Percentiles rank a stretch among this genome's conserved stretches.
phyloP scores from a whole-genome alignment of 2,888 invertebrate genomes.

The Cryptocephalus moraei region DNA sequence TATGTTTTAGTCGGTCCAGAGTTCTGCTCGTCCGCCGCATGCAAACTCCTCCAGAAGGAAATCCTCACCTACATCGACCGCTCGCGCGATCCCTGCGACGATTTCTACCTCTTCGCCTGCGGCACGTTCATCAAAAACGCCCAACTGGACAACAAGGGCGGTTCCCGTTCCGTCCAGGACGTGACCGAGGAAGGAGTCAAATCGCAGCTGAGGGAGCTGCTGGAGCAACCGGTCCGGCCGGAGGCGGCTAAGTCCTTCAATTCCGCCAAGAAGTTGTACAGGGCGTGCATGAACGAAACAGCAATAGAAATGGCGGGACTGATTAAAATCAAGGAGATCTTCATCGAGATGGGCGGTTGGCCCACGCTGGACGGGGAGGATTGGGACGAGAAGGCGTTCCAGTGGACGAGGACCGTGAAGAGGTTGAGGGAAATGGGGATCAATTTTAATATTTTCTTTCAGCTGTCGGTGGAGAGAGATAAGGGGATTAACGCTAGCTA shows the following conservation, averaged over 20 bases:
- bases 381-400: slow-evolving; percentile 36
- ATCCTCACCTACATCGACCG: slow-evolving; percentile 57
- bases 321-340: slow-evolving; percentile 26
- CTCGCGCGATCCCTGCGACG: slow-evolving; percentile 60
- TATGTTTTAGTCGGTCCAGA: slow-evolving; percentile 15
- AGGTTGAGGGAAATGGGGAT: slow-evolving; percentile 30
- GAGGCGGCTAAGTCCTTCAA: slow-evolving; percentile 17
- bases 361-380: slow-evolving; percentile 42
- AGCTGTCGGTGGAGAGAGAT: slow-evolving; percentile 24
- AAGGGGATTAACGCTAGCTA: slow-evolving; percentile 22
- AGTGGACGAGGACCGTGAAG: slow-evolving; percentile 29
- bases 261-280: slow-evolving; percentile 27
- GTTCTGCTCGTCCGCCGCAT: slow-evolving; percentile 21
- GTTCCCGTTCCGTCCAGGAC: slow-evolving; percentile 16
- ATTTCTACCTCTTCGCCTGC: slow-evolving; percentile 69
- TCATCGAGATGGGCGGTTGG: slow-evolving; percentile 48
- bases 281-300: slow-evolving; percentile 31
- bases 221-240: slow-evolving; percentile 17
- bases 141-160: slow-evolving; percentile 49
- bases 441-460: slow-evolving; percentile 30
- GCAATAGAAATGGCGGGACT: slow-evolving; percentile 28
- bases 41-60: slow-evolving; percentile 45
- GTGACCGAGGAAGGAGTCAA: slow-evolving; percentile 22
- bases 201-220: slow-evolving; percentile 21
- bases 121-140: slow-evolving; percentile 58